Evolutionary conservation across 2,888 invertebrate species (phyloP), one percentile per base, ranked within the genome.

Genomic region (Polydrusus cervinus): DNA sequence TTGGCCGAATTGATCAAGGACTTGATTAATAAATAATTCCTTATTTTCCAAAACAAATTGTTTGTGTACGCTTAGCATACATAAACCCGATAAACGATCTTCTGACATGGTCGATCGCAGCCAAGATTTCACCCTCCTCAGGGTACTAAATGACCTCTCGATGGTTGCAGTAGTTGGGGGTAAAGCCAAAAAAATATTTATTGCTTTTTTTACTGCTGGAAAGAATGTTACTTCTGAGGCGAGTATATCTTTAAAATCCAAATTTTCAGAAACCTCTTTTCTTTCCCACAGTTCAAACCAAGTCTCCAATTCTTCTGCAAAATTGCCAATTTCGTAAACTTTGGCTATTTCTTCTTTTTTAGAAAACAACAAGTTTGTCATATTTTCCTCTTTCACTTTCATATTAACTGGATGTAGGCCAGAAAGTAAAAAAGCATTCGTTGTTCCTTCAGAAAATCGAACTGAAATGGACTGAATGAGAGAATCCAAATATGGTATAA

Each of bases 71-170:
- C 66, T 65, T 11, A 49, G n/a, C 49, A 70, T 38, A 25, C 70
- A 43, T 51, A 71, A 49, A 13, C 71, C 71, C 11, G 43, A 45
- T 40, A 71, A 43, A 5, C 71, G 25, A 68, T 71, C 34, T 51
- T 68, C 55, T 10, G 38, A 51, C 30, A 71, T 68, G 16, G 13
- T 68, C 53, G 65, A 43, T 68, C 71, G 9, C 16, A 71, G 30
- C 71, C 53, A 71, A 6, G 71, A 67, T 67, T 72, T 68, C 9
- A 72, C 67, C 10, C 67, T 34, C 40, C 57, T 53, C 10, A 68
- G 25, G 20, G 67, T 72, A 20, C 55, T 72, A 55, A 72, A 67
- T 7, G 67, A 67, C 16, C 67, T 53, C 55, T 72, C 55, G 11
- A 72, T 55, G 13, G 71, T 71, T 13, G 30, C 49, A 10, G n/a